Evolutionary conservation across 92 coral and sea anemone genomes (phyloP).

Genomic region (Umimayanthus kanabou): DNA sequence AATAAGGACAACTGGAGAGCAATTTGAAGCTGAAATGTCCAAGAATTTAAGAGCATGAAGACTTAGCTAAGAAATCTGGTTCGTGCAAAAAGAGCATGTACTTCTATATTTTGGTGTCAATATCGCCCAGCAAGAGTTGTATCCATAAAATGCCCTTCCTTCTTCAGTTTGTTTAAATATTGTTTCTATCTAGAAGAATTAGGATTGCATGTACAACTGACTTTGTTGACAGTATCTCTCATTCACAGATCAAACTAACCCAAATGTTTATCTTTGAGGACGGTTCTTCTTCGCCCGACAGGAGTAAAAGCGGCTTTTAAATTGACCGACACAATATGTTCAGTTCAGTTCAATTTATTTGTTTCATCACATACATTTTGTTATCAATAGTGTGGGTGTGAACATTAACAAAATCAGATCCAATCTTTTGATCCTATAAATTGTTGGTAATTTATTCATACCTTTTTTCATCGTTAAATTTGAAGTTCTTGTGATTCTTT

Average conservation of each 20-base stretch:
- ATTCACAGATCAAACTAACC: not conserved
- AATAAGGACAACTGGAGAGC: too few relatives aligned
- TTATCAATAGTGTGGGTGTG: not conserved
- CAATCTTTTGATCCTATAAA: not conserved
- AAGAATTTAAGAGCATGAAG: not conserved
- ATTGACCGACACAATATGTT: constrained; percentile 10
- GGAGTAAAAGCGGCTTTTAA: not conserved
- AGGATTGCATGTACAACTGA: not conserved
- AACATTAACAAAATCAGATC: not conserved
- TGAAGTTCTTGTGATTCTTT: not conserved
- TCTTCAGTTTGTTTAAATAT: not conserved
- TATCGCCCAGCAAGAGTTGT: not conserved
- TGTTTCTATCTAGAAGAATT: not conserved
- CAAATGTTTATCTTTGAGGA: not conserved
- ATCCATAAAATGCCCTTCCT: not conserved
- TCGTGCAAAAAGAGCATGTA: too few relatives aligned
- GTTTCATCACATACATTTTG: too few relatives aligned
- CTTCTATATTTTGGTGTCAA: not conserved
- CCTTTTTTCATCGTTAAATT: not conserved
- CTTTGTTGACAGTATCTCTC: not conserved
- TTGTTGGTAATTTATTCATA: not conserved
- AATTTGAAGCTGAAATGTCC: not conserved
- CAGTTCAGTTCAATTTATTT: not conserved
- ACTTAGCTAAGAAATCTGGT: not conserved
- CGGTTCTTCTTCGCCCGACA: not conserved